These are phyloP conservation scores for Ectemnius continuus DNA, from an alignment of 2,888 invertebrate genomes.

Conservation along the genomic window DNA sequence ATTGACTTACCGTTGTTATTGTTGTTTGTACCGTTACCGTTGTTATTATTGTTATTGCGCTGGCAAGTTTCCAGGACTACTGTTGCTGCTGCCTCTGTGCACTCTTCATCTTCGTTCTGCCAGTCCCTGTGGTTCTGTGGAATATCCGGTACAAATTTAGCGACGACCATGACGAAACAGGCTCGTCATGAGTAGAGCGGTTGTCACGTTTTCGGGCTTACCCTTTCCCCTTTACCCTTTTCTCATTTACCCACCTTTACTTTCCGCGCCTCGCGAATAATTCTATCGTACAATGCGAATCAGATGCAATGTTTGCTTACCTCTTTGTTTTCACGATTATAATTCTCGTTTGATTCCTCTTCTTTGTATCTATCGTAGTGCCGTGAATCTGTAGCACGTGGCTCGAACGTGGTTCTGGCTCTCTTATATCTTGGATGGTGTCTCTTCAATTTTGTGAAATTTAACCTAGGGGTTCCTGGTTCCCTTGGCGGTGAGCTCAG, in stretches of 20 bases:
- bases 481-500: conserved; percentile 73
- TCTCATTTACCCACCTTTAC: neutral
- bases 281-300: neutral
- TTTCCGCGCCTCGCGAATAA: neutral
- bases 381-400: conserved; percentile 66
- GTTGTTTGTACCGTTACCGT: conserved; percentile 52
- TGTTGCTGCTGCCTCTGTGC: conserved; percentile 73
- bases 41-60: conserved; percentile 72
- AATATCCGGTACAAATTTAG: conserved; percentile 60
- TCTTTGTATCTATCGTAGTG: conserved; percentile 74
- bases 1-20: conserved; percentile 74
- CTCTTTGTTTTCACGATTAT: conserved; percentile 76
- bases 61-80: conserved; percentile 77
- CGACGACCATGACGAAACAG: conserved; percentile 47
- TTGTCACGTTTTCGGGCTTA: conserved; percentile 34
- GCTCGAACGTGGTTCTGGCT: conserved; percentile 70
- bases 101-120: conserved; percentile 77
- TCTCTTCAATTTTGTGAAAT: conserved; percentile 75
- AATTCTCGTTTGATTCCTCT: conserved; percentile 71
- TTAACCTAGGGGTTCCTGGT: conserved; percentile 73
- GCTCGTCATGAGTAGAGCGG: conserved; percentile 12
- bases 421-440: conserved; percentile 75
- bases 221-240: neutral
- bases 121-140: conserved; percentile 74
- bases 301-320: conserved; percentile 58